phyloP scores from a whole-genome alignment of 2,888 invertebrate species.

The Linnaemya vulpina region DNA sequence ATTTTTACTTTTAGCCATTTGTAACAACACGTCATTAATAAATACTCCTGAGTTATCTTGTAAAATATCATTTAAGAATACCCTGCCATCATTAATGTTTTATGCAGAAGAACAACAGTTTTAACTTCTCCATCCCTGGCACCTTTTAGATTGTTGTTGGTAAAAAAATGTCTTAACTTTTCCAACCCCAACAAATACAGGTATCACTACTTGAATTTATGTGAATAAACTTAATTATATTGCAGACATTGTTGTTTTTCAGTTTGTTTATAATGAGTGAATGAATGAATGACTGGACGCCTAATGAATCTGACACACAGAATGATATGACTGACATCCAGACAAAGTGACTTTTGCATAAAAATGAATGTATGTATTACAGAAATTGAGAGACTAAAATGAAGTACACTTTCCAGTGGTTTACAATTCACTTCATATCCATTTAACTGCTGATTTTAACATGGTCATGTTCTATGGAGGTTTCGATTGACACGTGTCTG shows the following conservation, averaged over 20 bases:
- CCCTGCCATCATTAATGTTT: background rate
- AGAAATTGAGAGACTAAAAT: slow-evolving; percentile 33
- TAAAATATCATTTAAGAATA: no score
- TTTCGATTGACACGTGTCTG: no score
- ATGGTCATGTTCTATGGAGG: no score
- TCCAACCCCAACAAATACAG: slow-evolving; percentile 21
- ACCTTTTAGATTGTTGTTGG: background rate
- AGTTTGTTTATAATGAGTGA: slow-evolving; percentile 27
- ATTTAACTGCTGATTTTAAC: no score
- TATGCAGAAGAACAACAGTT: no score
- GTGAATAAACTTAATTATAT: slow-evolving; percentile 53
- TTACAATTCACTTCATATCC: no score
- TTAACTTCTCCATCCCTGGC: slow-evolving; percentile 17
- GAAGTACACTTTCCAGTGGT: slow-evolving; percentile 41
- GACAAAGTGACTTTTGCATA: slow-evolving; percentile 19
- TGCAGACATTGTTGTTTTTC: slow-evolving; percentile 46
- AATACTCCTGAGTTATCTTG: no score
- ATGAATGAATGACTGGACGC: slow-evolving; percentile 27
- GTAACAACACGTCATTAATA: no score
- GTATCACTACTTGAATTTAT: slow-evolving; percentile 16
- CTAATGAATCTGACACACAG: slow-evolving; percentile 27
- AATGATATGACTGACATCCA: slow-evolving; percentile 27
- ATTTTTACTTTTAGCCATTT: no score
- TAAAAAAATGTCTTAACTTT: slow-evolving; percentile 15
- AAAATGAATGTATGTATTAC: background rate